Evolutionary conservation across 2,797 vertebrate species (phyloP).

Genomic region (Gallinago stenura): DNA sequence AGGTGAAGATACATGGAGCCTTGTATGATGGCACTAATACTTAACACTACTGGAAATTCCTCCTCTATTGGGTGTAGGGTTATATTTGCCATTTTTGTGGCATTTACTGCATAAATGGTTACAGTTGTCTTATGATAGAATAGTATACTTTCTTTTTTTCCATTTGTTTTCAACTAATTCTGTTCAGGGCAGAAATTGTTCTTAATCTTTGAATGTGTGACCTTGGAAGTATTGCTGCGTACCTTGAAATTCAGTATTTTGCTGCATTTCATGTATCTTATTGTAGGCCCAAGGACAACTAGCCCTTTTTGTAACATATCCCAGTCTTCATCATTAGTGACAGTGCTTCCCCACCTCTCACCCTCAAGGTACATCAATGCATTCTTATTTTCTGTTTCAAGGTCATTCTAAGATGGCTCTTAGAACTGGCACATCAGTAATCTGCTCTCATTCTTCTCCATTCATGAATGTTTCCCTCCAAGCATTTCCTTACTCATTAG

Average conservation of each 20-base stretch:
- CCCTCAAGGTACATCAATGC: not conserved
- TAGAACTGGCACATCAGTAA: not conserved
- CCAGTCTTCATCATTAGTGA: not conserved
- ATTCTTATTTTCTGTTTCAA: not conserved
- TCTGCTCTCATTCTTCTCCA: not conserved
- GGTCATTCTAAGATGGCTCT: not conserved
- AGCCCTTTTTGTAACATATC: not conserved
- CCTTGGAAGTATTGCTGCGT: not conserved
- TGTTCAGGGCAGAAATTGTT: not conserved
- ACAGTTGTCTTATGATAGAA: not conserved
- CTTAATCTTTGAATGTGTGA: not conserved
- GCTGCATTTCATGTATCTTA: not conserved
- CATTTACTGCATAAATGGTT: not conserved
- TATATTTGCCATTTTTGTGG: not conserved
- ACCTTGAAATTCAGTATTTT: not conserved
- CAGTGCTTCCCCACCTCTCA: not conserved
- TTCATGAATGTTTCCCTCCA: slow-evolving; percentile 7
- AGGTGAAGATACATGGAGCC: not conserved
- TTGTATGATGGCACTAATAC: not conserved
- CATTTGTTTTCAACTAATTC: not conserved
- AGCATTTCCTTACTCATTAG: not conserved
- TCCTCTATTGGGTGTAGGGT: not conserved
- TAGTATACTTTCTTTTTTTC: not conserved
- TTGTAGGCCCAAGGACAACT: not conserved
- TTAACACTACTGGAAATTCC: not conserved